phyloP scores from a whole-genome alignment of 2,113 vertebrate genomes.

The Phyllopteryx taeniolatus region DNA sequence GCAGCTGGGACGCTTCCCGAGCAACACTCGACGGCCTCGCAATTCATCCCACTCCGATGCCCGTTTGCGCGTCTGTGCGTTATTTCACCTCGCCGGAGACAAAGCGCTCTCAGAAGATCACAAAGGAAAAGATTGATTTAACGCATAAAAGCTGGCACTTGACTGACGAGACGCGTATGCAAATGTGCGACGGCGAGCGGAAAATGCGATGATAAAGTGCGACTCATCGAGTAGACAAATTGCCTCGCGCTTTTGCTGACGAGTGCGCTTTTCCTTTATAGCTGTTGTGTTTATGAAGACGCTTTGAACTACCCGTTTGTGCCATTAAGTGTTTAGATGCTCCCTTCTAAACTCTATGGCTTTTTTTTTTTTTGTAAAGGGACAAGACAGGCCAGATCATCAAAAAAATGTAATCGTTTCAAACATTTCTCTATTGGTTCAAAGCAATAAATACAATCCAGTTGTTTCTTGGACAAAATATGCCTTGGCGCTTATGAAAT shows the following conservation, averaged over 20 bases:
- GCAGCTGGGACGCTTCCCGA: slow-evolving; percentile 56
- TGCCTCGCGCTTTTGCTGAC: slow-evolving; percentile 13
- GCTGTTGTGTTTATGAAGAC: slow-evolving; percentile 12
- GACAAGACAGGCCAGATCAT: background rate
- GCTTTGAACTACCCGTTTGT: background rate
- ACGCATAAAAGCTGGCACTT: slow-evolving; percentile 33
- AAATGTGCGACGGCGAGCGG: slow-evolving; percentile 15
- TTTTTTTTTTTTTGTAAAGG: background rate
- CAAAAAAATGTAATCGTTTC: background rate
- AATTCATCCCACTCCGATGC: slow-evolving; percentile 57
- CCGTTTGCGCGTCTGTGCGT: slow-evolving; percentile 11
- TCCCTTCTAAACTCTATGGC: background rate
- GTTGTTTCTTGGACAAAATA: too few relatives aligned
- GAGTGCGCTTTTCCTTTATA: slow-evolving; percentile 7
- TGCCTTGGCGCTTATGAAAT: too few relatives aligned
- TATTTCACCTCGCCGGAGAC: slow-evolving; percentile 36
- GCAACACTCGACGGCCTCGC: slow-evolving; percentile 53
- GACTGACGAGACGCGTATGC: slow-evolving; percentile 24
- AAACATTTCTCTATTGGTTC: background rate
- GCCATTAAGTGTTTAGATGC: background rate
- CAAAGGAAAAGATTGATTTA: slow-evolving; percentile 34
- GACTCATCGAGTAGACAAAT: slow-evolving; percentile 34
- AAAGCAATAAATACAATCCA: background rate
- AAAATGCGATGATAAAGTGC: slow-evolving; percentile 45
- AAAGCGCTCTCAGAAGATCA: slow-evolving; percentile 29